Evolutionary conservation across 2,113 vertebrate species (phyloP).

Genomic region (Lampris megalopsis): DNA sequence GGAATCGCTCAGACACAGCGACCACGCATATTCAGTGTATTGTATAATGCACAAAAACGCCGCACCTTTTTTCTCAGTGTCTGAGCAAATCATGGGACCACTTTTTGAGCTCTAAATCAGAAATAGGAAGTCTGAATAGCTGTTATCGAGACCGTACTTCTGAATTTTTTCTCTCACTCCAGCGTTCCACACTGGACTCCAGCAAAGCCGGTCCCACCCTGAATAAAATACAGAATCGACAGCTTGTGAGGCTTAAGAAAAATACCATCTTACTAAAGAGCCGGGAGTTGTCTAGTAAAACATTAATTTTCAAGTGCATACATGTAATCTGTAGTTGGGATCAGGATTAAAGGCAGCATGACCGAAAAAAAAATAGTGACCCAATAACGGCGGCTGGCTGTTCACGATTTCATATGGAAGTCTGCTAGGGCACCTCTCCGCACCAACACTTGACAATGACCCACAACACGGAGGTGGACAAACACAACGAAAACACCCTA

Average conservation of each 20-base stretch:
- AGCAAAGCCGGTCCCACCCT: not conserved
- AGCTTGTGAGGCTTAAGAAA: too few species aligned
- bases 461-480: slow-evolving; percentile 36
- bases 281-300: not conserved
- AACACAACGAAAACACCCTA: slow-evolving; percentile 62
- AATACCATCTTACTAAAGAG: too few species aligned
- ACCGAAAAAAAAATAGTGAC: slow-evolving; percentile 28
- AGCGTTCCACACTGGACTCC: too few species aligned
- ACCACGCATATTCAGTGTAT: not conserved
- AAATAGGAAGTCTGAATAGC: not conserved
- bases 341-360: slow-evolving; percentile 23
- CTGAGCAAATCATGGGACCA: not conserved
- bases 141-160: not conserved
- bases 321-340: not conserved
- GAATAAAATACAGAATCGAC: too few species aligned
- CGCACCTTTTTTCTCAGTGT: not conserved
- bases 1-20: not conserved
- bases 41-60: not conserved
- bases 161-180: too few species aligned
- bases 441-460: slow-evolving; percentile 45
- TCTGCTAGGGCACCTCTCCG: slow-evolving; percentile 23
- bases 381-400: not conserved
- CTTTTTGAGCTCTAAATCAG: not conserved
- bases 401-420: slow-evolving; percentile 29
- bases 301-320: not conserved